These are phyloP conservation scores for Julus scandinavius DNA, from an alignment of 2,888 invertebrate genomes.

Conservation along the genomic window DNA sequence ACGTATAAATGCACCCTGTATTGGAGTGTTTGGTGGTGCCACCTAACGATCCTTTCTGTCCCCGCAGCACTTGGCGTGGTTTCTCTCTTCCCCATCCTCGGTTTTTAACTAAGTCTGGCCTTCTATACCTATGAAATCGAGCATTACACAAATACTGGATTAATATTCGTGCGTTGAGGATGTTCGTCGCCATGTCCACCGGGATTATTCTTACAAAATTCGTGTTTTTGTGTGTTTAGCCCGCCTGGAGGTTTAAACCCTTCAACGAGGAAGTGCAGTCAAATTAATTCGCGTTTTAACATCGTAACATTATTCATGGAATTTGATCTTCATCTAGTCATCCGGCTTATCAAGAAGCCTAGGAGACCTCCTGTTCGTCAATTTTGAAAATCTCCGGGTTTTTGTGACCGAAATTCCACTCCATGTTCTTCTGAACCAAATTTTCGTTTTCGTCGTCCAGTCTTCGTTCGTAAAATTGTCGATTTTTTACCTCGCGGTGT, in stretches of 20 bases:
- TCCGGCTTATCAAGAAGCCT: background rate
- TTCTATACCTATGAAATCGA: background rate
- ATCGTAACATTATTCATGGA: background rate
- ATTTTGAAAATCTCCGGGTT: background rate
- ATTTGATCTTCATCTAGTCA: background rate
- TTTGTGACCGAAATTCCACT: background rate
- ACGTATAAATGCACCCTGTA: background rate
- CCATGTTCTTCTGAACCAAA: background rate
- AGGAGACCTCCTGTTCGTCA: background rate
- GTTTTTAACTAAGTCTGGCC: constrained; percentile 16
- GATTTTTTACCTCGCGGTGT: background rate
- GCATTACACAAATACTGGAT: constrained; percentile 23
- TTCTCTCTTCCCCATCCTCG: background rate
- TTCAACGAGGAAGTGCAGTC: background rate
- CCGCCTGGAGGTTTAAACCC: background rate
- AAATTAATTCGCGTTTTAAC: background rate
- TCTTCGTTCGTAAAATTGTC: background rate
- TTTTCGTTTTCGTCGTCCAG: background rate
- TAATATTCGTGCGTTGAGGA: background rate
- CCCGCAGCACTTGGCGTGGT: background rate
- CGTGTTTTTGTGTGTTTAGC: background rate
- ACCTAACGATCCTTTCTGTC: background rate
- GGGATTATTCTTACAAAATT: background rate
- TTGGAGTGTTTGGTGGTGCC: background rate
- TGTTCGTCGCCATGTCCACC: constrained; percentile 25